Conservation (phyloP, 2,113 vertebrate species). For the Sceloporus undulatus region DNA sequence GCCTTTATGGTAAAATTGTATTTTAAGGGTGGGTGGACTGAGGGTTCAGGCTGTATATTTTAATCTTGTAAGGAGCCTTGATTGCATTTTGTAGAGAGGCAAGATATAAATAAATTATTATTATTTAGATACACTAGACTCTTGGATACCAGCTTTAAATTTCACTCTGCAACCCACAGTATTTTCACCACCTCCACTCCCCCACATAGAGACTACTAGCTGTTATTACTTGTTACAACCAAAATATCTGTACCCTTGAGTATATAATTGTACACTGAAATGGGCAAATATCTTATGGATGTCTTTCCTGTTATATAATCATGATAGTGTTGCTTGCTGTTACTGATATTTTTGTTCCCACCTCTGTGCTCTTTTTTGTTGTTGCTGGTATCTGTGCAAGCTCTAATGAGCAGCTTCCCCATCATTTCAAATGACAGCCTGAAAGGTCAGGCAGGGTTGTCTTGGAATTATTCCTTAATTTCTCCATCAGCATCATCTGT, state of each 20-base stretch:
- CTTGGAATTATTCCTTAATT: neutral
- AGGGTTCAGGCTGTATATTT: no score
- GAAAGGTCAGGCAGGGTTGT: neutral
- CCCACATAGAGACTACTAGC: no score
- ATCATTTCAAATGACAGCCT: neutral
- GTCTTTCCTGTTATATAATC: neutral
- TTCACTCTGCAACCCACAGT: no score
- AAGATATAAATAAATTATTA: no score
- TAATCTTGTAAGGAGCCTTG: no score
- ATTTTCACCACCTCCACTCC: no score
- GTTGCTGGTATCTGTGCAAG: neutral
- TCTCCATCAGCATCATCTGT: neutral
- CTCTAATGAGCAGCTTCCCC: neutral
- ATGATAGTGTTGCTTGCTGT: neutral
- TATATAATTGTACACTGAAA: neutral
- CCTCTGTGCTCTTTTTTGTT: neutral
- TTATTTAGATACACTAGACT: no score
- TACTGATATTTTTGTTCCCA: neutral
- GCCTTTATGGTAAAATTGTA: no score
- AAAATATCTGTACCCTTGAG: neutral
- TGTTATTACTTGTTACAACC: neutral
- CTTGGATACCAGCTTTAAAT: no score
- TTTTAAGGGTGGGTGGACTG: no score
- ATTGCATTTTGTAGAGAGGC: no score
- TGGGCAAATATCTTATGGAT: neutral